These are phyloP conservation scores for Pelodiscus sinensis DNA, from an alignment of 2,113 vertebrate species.

Conservation along the genomic window DNA sequence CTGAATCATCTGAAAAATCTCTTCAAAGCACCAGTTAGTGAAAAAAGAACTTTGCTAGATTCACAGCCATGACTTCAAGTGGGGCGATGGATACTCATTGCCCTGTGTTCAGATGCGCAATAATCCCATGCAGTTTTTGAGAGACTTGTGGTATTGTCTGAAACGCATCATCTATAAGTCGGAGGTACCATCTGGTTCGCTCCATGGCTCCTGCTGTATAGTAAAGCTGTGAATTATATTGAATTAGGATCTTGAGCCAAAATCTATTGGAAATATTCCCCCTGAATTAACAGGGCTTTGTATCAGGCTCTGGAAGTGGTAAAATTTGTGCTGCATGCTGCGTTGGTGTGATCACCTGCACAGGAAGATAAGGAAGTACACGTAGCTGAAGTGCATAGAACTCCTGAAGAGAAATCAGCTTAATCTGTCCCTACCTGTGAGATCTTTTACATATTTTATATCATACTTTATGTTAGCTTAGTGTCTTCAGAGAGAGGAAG, in stretches of 20 bases:
- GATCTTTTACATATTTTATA: not conserved
- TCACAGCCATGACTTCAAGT: not conserved
- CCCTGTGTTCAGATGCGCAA: not conserved
- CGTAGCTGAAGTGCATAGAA: not conserved
- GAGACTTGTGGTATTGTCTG: not conserved
- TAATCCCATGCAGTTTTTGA: not conserved
- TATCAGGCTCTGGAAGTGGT: not conserved
- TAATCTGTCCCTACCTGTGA: not conserved
- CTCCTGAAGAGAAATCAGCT: not conserved
- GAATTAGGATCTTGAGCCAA: not conserved
- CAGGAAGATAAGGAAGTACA: not conserved
- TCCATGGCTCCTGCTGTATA: not conserved
- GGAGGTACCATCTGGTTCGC: not conserved
- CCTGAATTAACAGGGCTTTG: not conserved
- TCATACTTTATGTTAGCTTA: not conserved
- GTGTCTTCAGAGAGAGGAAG: not conserved
- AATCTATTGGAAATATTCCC: not conserved
- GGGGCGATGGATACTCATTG: not conserved
- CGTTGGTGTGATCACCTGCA: not conserved
- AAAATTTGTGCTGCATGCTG: not conserved
- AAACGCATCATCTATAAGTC: not conserved
- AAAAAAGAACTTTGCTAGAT: not conserved
- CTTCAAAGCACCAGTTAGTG: rapidly evolving
- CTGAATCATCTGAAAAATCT: not conserved
- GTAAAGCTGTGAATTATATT: not conserved